Base-by-base conservation (phyloP, 2,888 invertebrate species). In the Xanthorhoe spadicearia region DNA sequence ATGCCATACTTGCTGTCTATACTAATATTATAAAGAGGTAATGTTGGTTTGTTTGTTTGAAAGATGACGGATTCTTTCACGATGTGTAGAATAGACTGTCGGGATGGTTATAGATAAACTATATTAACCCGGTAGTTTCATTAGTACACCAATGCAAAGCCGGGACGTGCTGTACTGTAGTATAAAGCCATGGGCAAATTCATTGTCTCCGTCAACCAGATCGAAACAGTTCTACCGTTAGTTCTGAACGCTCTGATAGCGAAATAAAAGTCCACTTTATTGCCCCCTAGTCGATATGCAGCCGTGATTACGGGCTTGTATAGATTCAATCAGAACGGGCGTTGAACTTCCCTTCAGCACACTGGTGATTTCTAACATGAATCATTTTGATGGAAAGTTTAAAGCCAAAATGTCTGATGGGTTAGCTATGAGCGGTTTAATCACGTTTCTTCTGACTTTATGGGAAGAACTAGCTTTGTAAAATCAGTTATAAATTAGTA, bases 191-290 rank as follows among this genome's bases (percentile, higher is more conserved):
- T 23, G 23, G 51, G 83, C 81, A 82, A 86, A 90, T 89, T 90
- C 86, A 89, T 90, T 89, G 89, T 89, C 86, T 83, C 59, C 84
- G 83, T 87, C 87, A 88, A 90, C 88, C 88, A 90, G 86, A 90
- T 90, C 87, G 81, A 83, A 88, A 86, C 82, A 83, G 77, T 80
- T 84, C 78, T 74, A 88, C 92, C 89, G 92, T 92, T 92, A 92
- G 81, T 79, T 82, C 87, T 85, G 83, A 89, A 85, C 81, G 87
- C 77, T 80, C 85, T 78, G 76, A 84, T 86, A 81, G 88, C 83
- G 89, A 89, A 87, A 84, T 77, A 74, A 75, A 78, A 76, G 80
- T 77, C 81, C 71, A 77, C 78, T 81, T 80, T 76, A 79, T 81
- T 79, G 75, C 78, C 71, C 55, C 28, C 75, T 68, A 63, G 75